Percentiles rank a stretch among this genome's conserved stretches.
Conservation (phyloP, 2,888 invertebrate genomes). For the Euplexia lucipara region DNA sequence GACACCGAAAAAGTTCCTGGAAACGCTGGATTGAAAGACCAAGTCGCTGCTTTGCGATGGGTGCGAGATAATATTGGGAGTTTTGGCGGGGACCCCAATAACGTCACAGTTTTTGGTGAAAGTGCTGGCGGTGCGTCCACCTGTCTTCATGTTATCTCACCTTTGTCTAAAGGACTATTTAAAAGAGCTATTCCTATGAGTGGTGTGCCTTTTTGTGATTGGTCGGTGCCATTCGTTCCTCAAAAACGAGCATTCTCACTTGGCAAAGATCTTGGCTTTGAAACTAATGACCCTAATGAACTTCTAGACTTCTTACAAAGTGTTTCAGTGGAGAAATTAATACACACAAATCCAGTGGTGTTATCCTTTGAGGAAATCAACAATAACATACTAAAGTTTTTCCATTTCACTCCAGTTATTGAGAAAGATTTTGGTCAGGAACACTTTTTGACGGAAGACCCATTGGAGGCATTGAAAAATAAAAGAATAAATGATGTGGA, state of each 20-base stretch:
- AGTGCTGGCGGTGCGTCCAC: conserved; percentile 74
- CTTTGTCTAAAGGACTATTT: conserved; percentile 74
- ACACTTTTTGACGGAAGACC: conserved; percentile 72
- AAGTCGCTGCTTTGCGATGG: conserved; percentile 74
- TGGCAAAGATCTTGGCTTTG: conserved; percentile 72
- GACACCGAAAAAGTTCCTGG: conserved; percentile 74
- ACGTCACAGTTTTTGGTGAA: conserved; percentile 76
- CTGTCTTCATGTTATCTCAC: conserved; percentile 70
- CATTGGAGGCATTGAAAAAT: conserved; percentile 69
- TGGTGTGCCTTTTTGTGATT: conserved; percentile 73
- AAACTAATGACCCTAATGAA: conserved; percentile 70
- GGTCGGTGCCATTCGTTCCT: conserved; percentile 69
- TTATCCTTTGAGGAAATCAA: conserved; percentile 68
- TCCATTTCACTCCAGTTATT: conserved; percentile 74
- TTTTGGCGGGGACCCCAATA: conserved; percentile 75
- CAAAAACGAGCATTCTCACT: conserved; percentile 72
- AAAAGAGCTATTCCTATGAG: conserved; percentile 73
- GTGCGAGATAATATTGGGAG: conserved; percentile 70
- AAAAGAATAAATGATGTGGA: conserved; percentile 90
- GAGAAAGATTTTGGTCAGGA: conserved; percentile 77
- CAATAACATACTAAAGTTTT: conserved; percentile 68
- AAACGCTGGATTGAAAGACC: conserved; percentile 77
- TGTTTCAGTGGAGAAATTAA: conserved; percentile 69
- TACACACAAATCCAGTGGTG: conserved; percentile 66
- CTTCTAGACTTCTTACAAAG: conserved; percentile 75